Evolutionary conservation across 2,113 vertebrate genomes (phyloP), one percentile per base, ranked within the genome.

Genomic region (Mastomys natalensis): DNA sequence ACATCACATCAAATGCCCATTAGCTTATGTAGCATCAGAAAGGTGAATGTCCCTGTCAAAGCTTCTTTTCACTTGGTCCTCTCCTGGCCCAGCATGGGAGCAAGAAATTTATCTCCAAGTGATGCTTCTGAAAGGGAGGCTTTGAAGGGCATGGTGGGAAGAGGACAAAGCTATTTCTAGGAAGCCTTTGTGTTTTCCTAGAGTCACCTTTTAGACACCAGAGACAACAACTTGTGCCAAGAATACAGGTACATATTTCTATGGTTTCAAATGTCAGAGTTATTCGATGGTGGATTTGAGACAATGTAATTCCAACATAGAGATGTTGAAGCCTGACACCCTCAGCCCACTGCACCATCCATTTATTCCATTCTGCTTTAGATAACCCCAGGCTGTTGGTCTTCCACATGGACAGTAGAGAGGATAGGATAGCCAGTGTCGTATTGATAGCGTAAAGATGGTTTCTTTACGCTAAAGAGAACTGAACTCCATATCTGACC

Each of bases 371-470:
- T 64, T 68, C 37, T 34, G 5, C 76, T 74, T 64, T 43, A 24
- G 40, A 17, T 53, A 53, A 60, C n/a, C 55, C 37, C n/a, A 37
- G 8, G 45, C n/a, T 82, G 2, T 10, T 13, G 60, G 84, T 0
- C 53, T 37, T 93, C 80, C 10, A 29, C 26, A 2, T 37, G 7
- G 81, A n/a, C 40, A 74, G 34, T 73, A 62, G 7, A 11, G 62
- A 87, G 29, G 31, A 17, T 29, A 19, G 0, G 15, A 17, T 5
- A 12, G 45, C 58, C 26, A 40, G 10, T 29, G 31, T 89, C 78
- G 87, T 89, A 51, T 0, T 95, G 84, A 87, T 72, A 70, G n/a
- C n/a, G n/a, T n/a, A n/a, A n/a, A 93, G 60, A 91, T 96, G 86
- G 68, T 19, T 1, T 86, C 12, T 29, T 24, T 87, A 45, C 68